Evolutionary conservation across 2,113 vertebrate genomes (phyloP), one percentile per base, ranked within the genome.

Genomic region (Empidonax traillii): DNA sequence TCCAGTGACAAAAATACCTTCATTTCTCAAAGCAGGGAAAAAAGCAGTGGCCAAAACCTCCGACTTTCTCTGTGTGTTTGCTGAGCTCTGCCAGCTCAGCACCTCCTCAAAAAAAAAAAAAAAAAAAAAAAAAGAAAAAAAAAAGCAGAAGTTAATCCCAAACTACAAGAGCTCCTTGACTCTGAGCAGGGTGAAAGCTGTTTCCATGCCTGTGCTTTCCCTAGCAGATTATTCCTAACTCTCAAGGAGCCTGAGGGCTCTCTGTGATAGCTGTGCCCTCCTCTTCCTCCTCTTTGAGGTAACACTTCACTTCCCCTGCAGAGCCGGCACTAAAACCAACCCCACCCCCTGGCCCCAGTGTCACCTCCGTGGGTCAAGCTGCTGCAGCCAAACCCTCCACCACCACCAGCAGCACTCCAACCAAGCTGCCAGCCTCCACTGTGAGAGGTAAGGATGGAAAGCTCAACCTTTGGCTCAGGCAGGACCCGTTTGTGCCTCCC

Each of bases 351-450:
- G 1, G 20, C 27, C 27, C 12, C 17, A 78, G 22, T 17, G 21
- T 63, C 83, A 78, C 33, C 65, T 47, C 79, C 6, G 27, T 27
- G 65, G 43, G 22, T 76, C 76, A 33, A 43, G 25, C 39, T 2
- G 22, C 86, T 8, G 8, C 83, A 84, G 56, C 14, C 72, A 92
- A 51, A 25, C 3, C 63, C 52, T 31, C 61, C 14, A 28, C 4
- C 51, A 52, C 8, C 51, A 52, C 39, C 8, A 41, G 12, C 39
- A 41, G 1, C 4, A 0, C 61, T 12, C 33, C 83, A 30, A 47
- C 39, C 15, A 39, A 55, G 2, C 65, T 17, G 21, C 41, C 30
- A 49, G 41, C 9, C 0, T 2, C 3, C 1, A 59, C 73, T 8
- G 11, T 2, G 2, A 22, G 0, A 80, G 80, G 96, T 94, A 87